Base-by-base conservation (phyloP, 2,113 vertebrate genomes). In the Salvelinus fontinalis region DNA sequence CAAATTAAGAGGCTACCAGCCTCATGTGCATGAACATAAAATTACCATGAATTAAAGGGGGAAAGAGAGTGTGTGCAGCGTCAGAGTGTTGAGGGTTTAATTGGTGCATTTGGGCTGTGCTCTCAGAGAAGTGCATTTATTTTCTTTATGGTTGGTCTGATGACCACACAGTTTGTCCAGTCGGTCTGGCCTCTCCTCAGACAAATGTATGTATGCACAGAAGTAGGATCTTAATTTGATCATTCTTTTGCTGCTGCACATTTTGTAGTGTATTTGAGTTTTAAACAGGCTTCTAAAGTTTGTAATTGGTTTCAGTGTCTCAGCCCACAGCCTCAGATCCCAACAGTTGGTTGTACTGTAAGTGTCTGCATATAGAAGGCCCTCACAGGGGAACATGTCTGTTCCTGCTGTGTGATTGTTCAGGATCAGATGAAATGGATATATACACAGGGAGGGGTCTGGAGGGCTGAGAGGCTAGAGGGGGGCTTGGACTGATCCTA, bases 1-100 rank as follows among this genome's bases (percentile, higher is more conserved):
- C 93, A 95, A 93, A 95, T 96, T 95, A 96, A 93, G 93, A 94
- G 93, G 92, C 93, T 88, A 94, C 93, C 92, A 94, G 93, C 90
- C 92, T 94, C 91, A 88, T 86, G 91, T 94, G 94, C 94, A 95
- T 95, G 94, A 95, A 94, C 93, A 95, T 95, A 94, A 95, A 94
- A 96, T 95, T 94, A 94, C 85, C 91, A 93, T 92, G 92, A 94
- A 94, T 95, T 95, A 95, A 93, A 90, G 93, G 27, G 75, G 24
- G 27, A 74, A 85, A 91, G 91, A 93, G 91, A 91, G 87, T 93
- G 93, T 89, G 92, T 90, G 93, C 0, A 87, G 51, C 16, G 1
- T 7, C 12, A 18, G 88, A 93, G 90, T 93, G 93, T 95, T 87
- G 92, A 93, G 92, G 91, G 86, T 93, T 95, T 95, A 95, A 95